Evolutionary conservation across 2,113 vertebrate species (phyloP), one percentile per base, ranked within the genome.

Genomic region (Zingel zingel): DNA sequence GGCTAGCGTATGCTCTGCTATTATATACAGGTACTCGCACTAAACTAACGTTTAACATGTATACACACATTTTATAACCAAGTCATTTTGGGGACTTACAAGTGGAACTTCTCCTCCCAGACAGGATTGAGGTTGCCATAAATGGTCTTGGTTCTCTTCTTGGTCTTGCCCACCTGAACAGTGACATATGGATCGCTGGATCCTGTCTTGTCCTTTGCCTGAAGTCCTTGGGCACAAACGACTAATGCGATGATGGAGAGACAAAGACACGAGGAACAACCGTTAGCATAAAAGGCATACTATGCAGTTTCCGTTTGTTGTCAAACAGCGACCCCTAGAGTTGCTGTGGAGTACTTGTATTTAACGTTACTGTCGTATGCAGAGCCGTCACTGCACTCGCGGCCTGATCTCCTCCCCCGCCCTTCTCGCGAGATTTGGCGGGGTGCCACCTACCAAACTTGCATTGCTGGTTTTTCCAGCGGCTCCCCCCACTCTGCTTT

Each of bases 61-160:
- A 36, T 15, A 51, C 3, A 71, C 5, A 47, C 39, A 74, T 51
- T 80, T 65, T 16, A 30, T 5, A 57, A 69, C 19, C 4, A 39
- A 62, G 8, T 65, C 1, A 62, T 7, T 19, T 7, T 45, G 3
- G 8, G 15, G 36, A 97, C 98, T 98, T 94, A 99, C 98, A 99
- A 99, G 89, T 99, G 97, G 89, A 96, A 99, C 87, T 99, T 99
- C 88, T 99, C 98, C 79, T 99, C 98, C 98, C 98, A 99, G 56
- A 99, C 95, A 36, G 98, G 98, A 91, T 99, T 99, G 82, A 99
- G 96, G 87, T 99, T 99, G 30, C 98, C 98, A 92, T 97, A 99
- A 90, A 99, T 99, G 0, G 98, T 99, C 92, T 99, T 99, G 76
- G 98, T 99, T 77, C 98, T 97, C 92, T 98, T 99, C 94, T 99